These are phyloP conservation scores for Nephila pilipes DNA, from an alignment of 1,140 invertebrate species.

Conservation along the genomic window DNA sequence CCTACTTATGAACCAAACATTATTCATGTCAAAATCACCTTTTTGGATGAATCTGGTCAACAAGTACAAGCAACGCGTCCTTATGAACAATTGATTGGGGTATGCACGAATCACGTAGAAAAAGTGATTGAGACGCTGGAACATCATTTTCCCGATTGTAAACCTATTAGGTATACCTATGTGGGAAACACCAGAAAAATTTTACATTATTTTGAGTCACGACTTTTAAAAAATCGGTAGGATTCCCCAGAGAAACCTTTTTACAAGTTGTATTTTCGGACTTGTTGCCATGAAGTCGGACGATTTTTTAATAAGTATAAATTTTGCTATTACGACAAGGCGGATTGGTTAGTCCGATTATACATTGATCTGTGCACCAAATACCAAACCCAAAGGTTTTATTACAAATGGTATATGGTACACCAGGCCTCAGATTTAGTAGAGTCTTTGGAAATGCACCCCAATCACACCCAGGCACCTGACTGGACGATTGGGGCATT, in stretches of 20 bases:
- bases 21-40: not conserved
- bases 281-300: not conserved
- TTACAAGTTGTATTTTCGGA: constrained; percentile 4
- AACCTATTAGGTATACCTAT: not conserved
- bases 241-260: not conserved
- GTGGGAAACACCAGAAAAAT: not conserved
- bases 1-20: not conserved
- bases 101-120: constrained; percentile 2
- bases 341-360: not conserved
- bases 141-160: not conserved
- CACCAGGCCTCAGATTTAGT: not conserved
- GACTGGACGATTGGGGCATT: constrained; percentile 20
- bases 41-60: not conserved
- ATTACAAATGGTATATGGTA: constrained; percentile 46
- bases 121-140: not conserved
- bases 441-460: not conserved
- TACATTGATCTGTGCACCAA: not conserved
- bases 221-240: not conserved
- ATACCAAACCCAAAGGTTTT: not conserved
- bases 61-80: not conserved
- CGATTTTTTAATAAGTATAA: constrained; percentile 23
- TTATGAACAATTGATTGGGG: constrained; percentile 34
- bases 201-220: constrained; percentile 4
- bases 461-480: not conserved
- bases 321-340: constrained; percentile 43